A percentile compares a stretch with the other conserved stretches of the same genome.
These are phyloP conservation scores for Rhagonycha fulva DNA, from an alignment of 2,888 invertebrate species.

Conservation along the genomic window DNA sequence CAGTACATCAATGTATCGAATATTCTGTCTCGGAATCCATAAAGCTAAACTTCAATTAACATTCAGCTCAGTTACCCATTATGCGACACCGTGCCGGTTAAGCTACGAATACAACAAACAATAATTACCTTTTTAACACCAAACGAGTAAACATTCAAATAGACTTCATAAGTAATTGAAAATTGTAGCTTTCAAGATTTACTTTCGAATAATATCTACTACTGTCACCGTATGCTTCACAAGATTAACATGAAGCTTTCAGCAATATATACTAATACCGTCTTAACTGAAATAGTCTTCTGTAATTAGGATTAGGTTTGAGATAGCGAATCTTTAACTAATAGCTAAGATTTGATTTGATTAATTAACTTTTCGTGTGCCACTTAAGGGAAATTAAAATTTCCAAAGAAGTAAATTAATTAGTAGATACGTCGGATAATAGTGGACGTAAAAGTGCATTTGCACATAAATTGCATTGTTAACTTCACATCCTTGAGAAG, in stretches of 20 bases:
- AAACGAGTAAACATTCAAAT: background rate
- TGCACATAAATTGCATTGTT: slow-evolving; percentile 3
- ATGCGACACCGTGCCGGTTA: background rate
- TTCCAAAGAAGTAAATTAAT: background rate
- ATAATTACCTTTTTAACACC: background rate
- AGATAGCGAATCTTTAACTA: background rate
- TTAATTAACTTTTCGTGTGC: background rate
- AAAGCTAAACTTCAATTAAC: background rate
- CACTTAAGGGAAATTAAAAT: background rate
- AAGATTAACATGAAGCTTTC: background rate
- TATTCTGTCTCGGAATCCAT: background rate
- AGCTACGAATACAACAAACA: background rate
- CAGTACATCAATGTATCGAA: background rate
- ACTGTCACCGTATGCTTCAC: background rate
- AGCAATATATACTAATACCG: background rate
- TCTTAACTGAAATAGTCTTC: slow-evolving; percentile 4
- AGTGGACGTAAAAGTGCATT: background rate
- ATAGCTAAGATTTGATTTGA: background rate
- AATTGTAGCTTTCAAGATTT: background rate
- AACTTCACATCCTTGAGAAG: background rate
- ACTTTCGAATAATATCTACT: background rate
- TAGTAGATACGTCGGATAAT: background rate
- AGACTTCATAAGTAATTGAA: background rate
- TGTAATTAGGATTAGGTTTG: slow-evolving; percentile 6
- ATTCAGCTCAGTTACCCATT: background rate